Percentiles rank a stretch among this genome's conserved stretches.
Evolutionary conservation across 2,797 vertebrate species (phyloP).

Genomic region (Avahi laniger): DNA sequence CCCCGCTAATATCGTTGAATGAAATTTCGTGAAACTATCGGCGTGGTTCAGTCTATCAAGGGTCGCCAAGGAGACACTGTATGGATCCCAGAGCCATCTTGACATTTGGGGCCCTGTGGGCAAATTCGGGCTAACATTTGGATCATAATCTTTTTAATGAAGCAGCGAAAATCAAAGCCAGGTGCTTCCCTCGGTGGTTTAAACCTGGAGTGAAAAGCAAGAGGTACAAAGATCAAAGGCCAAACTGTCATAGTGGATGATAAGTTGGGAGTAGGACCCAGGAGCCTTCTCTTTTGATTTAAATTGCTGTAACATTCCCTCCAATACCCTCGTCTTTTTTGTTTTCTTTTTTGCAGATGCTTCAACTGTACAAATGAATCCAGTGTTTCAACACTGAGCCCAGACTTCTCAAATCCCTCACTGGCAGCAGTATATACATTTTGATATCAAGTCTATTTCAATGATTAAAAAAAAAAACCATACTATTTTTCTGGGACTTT

Average conservation of each 20-base stretch:
- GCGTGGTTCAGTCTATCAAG: neutral
- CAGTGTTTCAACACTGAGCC: neutral
- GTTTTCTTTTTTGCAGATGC: neutral
- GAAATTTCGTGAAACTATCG: neutral
- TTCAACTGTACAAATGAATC: neutral
- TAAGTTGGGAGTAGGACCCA: neutral
- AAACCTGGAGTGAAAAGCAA: conserved; percentile 35
- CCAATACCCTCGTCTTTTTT: neutral
- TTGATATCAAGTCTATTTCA: neutral
- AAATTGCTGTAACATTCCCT: neutral
- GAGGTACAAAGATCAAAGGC: conserved; percentile 68
- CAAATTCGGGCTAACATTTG: conserved; percentile 22
- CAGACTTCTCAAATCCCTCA: neutral
- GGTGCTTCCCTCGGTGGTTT: neutral
- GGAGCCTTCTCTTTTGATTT: conserved; percentile 38
- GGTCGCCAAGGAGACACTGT: neutral
- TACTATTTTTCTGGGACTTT: neutral
- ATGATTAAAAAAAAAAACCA: neutral
- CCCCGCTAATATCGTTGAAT: neutral
- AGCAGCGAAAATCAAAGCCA: conserved; percentile 66
- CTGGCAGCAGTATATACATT: neutral
- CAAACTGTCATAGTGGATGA: neutral
- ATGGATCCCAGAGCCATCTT: neutral
- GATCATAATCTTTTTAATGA: conserved; percentile 27
- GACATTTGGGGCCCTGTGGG: conserved; percentile 8